phyloP scores from a whole-genome alignment of 2,888 invertebrate species.

The Seira musarum region DNA sequence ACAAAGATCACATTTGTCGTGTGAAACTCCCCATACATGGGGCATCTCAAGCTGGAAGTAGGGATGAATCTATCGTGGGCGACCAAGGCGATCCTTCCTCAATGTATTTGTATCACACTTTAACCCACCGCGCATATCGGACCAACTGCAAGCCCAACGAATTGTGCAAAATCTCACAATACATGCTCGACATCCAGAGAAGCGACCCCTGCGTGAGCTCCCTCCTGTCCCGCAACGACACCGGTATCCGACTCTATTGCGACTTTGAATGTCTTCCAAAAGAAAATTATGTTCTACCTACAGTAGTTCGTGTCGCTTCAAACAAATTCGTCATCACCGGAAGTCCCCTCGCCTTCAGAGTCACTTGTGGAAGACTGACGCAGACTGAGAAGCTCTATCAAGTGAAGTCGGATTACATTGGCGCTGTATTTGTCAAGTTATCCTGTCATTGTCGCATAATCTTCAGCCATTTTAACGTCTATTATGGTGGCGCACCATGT shows the following conservation, averaged over 20 bases:
- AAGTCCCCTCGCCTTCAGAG: not conserved
- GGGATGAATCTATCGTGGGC: too few species aligned
- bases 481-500: conserved; percentile 36
- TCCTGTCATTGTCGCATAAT: conserved; percentile 39
- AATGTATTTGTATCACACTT: conserved; percentile 47
- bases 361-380: conserved; percentile 26
- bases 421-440: conserved; percentile 44
- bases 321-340: conserved; percentile 50
- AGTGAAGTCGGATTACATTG: conserved; percentile 26
- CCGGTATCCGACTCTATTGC: conserved; percentile 51
- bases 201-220: conserved; percentile 60
- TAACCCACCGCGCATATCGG: conserved; percentile 47
- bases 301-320: conserved; percentile 28
- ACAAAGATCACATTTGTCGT: conserved; percentile 38
- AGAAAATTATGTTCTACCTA: conserved; percentile 26
- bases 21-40: not conserved
- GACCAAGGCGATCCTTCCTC: not conserved
- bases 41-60: too few species aligned
- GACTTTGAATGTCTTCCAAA: conserved; percentile 55
- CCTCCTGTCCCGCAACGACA: conserved; percentile 41
- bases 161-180: conserved; percentile 57
- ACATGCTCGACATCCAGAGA: conserved; percentile 17
- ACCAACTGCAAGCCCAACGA: conserved; percentile 59
- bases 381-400: conserved; percentile 26
- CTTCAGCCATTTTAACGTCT: conserved; percentile 25